These are phyloP conservation scores for Torymus tubicola DNA, from an alignment of 2,888 invertebrate species.

Conservation along the genomic window DNA sequence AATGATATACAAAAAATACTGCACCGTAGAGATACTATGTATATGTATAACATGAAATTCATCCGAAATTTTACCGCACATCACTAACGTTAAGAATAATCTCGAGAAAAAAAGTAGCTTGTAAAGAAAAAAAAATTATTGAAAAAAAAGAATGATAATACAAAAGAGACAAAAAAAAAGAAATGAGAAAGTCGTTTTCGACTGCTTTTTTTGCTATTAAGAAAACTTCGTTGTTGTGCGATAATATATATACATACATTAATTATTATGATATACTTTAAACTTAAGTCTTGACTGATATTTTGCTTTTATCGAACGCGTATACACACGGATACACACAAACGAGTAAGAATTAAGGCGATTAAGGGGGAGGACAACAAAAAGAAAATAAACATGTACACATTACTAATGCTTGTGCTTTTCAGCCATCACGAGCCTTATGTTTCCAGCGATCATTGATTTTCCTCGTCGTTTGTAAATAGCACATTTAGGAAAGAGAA, in stretches of 20 bases:
- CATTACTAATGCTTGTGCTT: constrained; percentile 44
- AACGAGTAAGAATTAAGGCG: constrained; percentile 3
- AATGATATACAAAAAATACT: constrained; percentile 22
- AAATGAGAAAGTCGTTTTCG: constrained; percentile 44
- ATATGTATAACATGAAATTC: constrained; percentile 36
- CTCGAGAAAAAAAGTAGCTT: constrained; percentile 47
- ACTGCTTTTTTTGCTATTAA: constrained; percentile 58
- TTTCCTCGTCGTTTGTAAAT: constrained; percentile 54
- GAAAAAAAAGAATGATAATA: constrained; percentile 22
- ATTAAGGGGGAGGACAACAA: not conserved
- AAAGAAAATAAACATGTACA: not conserved
- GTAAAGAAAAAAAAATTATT: constrained; percentile 20
- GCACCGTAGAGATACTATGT: constrained; percentile 37
- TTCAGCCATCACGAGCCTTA: constrained; percentile 49
- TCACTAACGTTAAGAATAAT: constrained; percentile 49
- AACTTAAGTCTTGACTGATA: constrained; percentile 53
- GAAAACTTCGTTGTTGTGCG: constrained; percentile 56
- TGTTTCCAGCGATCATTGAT: constrained; percentile 36
- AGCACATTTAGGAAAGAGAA: constrained; percentile 37
- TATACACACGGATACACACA: not conserved
- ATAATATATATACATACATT: constrained; percentile 34
- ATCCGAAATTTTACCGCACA: constrained; percentile 52
- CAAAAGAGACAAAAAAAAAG: constrained; percentile 25
- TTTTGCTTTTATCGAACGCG: constrained; percentile 44
- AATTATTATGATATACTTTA: constrained; percentile 43